Conservation (phyloP, 2,888 invertebrate species). For the Amphimallon solstitiale region DNA sequence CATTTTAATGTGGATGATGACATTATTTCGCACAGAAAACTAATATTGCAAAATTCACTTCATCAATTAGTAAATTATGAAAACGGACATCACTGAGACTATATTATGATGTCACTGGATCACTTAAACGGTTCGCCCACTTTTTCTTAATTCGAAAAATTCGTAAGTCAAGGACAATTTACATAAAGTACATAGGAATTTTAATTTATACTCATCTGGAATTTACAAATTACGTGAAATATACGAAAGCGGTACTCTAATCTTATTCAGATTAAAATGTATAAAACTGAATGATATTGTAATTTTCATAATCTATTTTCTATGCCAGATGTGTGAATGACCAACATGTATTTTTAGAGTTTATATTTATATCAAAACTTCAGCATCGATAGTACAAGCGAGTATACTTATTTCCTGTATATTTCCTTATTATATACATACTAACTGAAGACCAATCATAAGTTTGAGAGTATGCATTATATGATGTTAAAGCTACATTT, state of each 20-base stretch:
- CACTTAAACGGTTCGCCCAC: conserved; percentile 10
- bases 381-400: not conserved
- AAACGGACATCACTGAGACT: not conserved
- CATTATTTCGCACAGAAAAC: no score
- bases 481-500: no score
- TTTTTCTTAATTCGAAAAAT: conserved; percentile 8
- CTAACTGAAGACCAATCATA: no score
- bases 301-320: not conserved
- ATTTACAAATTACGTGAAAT: no score
- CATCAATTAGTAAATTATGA: no score
- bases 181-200: not conserved
- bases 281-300: not conserved
- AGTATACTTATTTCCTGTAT: not conserved
- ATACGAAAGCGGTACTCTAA: no score
- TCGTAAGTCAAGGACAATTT: conserved; percentile 11
- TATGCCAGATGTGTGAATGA: conserved; percentile 21
- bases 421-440: not conserved
- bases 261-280: no score
- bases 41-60: no score
- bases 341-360: conserved; percentile 14
- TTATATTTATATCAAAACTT: conserved; percentile 9
- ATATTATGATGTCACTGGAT: conserved; percentile 3
- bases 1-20: no score
- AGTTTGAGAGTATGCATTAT: no score
- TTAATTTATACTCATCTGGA: no score